Evolutionary conservation across 2,888 invertebrate species (phyloP).

Genomic region (Sicus ferrugineus): DNA sequence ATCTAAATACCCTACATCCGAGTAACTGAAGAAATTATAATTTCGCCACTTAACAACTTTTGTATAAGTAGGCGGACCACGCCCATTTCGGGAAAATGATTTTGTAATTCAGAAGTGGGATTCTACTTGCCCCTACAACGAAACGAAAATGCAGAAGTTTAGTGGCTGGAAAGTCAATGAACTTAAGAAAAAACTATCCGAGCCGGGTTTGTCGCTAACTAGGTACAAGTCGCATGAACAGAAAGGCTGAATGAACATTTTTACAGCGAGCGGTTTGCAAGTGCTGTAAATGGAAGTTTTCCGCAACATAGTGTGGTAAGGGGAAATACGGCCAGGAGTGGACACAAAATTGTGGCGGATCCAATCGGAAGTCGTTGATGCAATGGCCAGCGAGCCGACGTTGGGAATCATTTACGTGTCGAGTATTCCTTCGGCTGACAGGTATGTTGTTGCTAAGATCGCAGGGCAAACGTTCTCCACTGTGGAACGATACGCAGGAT

Average conservation of each 20-base stretch:
- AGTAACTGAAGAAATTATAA: too few relatives aligned
- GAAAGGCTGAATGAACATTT: neutral
- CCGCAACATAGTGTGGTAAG: too few relatives aligned
- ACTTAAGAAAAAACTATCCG: neutral
- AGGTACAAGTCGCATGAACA: neutral
- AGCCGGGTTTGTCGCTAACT: neutral
- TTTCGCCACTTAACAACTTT: too few relatives aligned
- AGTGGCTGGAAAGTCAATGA: neutral
- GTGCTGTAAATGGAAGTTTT: too few relatives aligned
- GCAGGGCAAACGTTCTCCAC: neutral
- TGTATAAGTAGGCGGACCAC: too few relatives aligned
- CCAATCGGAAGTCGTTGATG: neutral
- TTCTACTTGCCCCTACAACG: neutral
- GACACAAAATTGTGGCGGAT: neutral
- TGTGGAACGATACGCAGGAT: neutral
- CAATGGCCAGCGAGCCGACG: neutral
- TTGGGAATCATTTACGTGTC: neutral
- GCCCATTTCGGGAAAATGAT: too few relatives aligned
- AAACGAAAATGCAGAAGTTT: neutral
- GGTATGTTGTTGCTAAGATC: neutral
- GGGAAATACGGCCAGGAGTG: neutral
- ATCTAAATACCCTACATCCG: too few relatives aligned
- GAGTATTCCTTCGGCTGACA: neutral
- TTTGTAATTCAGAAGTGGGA: neutral
- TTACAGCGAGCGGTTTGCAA: neutral